phyloP scores from a whole-genome alignment of 2,113 vertebrate species.

The Coreoperca whiteheadi region DNA sequence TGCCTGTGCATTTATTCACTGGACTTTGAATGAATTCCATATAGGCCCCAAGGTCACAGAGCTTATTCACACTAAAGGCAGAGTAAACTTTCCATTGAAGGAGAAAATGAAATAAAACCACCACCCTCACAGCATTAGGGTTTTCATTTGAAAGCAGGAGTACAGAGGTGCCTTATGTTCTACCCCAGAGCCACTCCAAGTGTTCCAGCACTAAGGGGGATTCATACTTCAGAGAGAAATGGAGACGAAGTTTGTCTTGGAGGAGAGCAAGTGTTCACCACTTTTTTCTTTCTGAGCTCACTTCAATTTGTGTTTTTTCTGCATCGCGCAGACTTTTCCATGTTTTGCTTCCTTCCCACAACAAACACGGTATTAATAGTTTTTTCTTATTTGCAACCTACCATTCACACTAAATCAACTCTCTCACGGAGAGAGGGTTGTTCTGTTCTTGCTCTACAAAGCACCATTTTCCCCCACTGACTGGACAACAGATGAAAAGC shows the following conservation, averaged over 20 bases:
- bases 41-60: slow-evolving; percentile 38
- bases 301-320: neutral
- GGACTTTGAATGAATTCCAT: slow-evolving; percentile 43
- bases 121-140: slow-evolving; percentile 15
- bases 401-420: slow-evolving; percentile 45
- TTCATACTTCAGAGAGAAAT: slow-evolving; percentile 50
- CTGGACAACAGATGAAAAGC: slow-evolving; percentile 61
- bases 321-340: slow-evolving; percentile 2
- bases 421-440: slow-evolving; percentile 30
- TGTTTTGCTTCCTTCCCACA: slow-evolving; percentile 19
- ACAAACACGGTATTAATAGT: slow-evolving; percentile 29
- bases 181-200: slow-evolving; percentile 32
- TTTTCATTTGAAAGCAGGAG: slow-evolving; percentile 38
- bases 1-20: slow-evolving; percentile 31
- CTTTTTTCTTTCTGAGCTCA: slow-evolving; percentile 2
- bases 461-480: neutral
- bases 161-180: slow-evolving; percentile 45
- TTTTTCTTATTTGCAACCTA: slow-evolving; percentile 50
- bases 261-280: slow-evolving; percentile 28
- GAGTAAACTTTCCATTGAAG: slow-evolving; percentile 60
- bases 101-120: slow-evolving; percentile 55
- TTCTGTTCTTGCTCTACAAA: slow-evolving; percentile 36
- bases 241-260: slow-evolving; percentile 26
- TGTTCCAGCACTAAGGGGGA: slow-evolving; percentile 34
- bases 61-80: slow-evolving; percentile 50